Evolutionary conservation across 2,888 invertebrate species (phyloP).

Genomic region (Notodonta dromedarius): DNA sequence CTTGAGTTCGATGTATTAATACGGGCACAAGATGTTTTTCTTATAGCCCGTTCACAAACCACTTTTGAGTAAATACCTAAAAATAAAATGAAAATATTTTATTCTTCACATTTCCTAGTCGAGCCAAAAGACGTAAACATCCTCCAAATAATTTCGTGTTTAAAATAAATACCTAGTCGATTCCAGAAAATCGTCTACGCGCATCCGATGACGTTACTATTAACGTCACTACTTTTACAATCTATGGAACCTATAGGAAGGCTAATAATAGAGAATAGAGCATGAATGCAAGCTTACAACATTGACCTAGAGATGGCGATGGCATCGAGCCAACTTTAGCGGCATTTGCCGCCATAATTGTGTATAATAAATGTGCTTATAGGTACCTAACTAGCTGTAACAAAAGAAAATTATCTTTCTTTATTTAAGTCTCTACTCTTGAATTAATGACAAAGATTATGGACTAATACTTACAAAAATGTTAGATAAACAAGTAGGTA

Average conservation of each 20-base stretch:
- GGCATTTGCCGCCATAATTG: slow-evolving; percentile 25
- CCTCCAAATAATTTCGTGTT: too few species aligned
- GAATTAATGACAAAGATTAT: too few species aligned
- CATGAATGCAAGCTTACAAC: slow-evolving; percentile 22
- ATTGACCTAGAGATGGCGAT: slow-evolving; percentile 35
- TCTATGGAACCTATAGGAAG: slow-evolving; percentile 13
- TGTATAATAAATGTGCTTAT: slow-evolving; percentile 1
- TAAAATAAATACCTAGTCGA: neutral
- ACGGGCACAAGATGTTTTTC: too few species aligned
- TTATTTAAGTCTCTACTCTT: too few species aligned
- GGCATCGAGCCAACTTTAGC: slow-evolving; percentile 7
- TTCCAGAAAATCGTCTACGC: neutral
- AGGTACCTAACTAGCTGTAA: neutral
- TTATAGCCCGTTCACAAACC: too few species aligned
- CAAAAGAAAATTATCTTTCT: neutral
- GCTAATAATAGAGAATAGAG: slow-evolving; percentile 10
- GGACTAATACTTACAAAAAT: too few species aligned
- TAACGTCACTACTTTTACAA: slow-evolving; percentile 5
- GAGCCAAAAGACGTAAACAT: too few species aligned
- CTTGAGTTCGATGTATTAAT: too few species aligned
- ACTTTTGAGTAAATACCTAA: too few species aligned
- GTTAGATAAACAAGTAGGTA: too few species aligned
- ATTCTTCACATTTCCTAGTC: too few species aligned
- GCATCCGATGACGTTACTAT: slow-evolving; percentile 1
- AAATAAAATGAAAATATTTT: too few species aligned